phyloP scores from a whole-genome alignment of 2,113 vertebrate species.

The Centrocercus urophasianus region DNA sequence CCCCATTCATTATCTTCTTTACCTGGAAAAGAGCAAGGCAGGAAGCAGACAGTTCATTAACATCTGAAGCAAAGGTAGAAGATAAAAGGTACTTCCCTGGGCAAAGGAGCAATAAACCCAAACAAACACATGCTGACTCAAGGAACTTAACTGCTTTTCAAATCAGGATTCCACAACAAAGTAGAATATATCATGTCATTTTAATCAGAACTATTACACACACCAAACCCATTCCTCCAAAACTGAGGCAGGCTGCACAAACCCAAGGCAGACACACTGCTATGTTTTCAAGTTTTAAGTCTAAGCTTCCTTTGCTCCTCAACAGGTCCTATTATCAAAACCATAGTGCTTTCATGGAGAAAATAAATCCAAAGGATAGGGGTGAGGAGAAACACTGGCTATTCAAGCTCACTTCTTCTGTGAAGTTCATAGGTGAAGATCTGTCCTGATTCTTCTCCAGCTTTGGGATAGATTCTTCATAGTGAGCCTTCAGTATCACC shows the following conservation, averaged over 20 bases:
- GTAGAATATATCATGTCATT: accelerated
- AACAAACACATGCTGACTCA: accelerated
- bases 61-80: background rate
- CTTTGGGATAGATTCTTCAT: conserved; percentile 67
- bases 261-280: background rate
- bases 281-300: background rate
- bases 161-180: background rate
- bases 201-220: background rate
- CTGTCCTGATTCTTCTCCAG: conserved; percentile 57
- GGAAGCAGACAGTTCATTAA: background rate
- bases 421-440: conserved; percentile 66
- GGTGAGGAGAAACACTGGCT: background rate
- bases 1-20: conserved; percentile 96
- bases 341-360: background rate
- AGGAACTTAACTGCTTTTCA: background rate
- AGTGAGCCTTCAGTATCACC: conserved; percentile 71
- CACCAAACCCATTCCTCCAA: background rate
- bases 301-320: background rate
- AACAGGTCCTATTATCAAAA: background rate
- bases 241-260: background rate
- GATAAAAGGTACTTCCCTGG: background rate
- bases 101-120: background rate
- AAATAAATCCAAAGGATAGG: accelerated
- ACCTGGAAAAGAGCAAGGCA: conserved; percentile 78
- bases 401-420: conserved; percentile 83